These are phyloP conservation scores for Trachymyrmex cornetzi DNA, from an alignment of 1,140 invertebrate genomes.

Conservation along the genomic window DNA sequence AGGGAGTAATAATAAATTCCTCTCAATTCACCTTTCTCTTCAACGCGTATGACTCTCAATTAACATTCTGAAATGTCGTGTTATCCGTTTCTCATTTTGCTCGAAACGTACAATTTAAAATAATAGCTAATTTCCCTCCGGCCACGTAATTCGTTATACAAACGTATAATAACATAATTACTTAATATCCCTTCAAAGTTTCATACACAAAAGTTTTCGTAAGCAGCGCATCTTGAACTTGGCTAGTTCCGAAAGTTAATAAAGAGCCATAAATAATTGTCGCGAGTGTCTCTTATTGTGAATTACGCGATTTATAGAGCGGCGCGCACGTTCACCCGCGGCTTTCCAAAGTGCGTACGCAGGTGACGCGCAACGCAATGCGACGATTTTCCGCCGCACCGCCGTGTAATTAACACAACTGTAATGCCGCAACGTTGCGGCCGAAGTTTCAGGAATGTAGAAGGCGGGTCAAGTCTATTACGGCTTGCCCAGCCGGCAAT, in stretches of 20 bases:
- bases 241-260: background rate
- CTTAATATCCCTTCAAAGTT: background rate
- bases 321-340: background rate
- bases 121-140: background rate
- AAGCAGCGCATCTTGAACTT: background rate
- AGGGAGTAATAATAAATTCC: background rate
- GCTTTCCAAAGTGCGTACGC: constrained; percentile 43
- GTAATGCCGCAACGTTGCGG: constrained; percentile 53
- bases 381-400: constrained; percentile 49
- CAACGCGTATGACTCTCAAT: background rate
- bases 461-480: constrained; percentile 63
- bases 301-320: background rate
- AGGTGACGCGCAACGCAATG: constrained; percentile 46
- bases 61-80: background rate
- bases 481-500: constrained; percentile 46
- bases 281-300: background rate
- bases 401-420: constrained; percentile 56
- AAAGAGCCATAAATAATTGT: constrained; percentile 42
- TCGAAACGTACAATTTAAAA: background rate
- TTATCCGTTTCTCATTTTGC: background rate
- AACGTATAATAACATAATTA: background rate
- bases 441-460: constrained; percentile 61
- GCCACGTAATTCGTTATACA: background rate
- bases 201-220: constrained; percentile 5
- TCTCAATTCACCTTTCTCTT: background rate